Evolutionary conservation across 2,113 vertebrate species (phyloP), one percentile per base, ranked within the genome.

Genomic region (Strigops habroptila): DNA sequence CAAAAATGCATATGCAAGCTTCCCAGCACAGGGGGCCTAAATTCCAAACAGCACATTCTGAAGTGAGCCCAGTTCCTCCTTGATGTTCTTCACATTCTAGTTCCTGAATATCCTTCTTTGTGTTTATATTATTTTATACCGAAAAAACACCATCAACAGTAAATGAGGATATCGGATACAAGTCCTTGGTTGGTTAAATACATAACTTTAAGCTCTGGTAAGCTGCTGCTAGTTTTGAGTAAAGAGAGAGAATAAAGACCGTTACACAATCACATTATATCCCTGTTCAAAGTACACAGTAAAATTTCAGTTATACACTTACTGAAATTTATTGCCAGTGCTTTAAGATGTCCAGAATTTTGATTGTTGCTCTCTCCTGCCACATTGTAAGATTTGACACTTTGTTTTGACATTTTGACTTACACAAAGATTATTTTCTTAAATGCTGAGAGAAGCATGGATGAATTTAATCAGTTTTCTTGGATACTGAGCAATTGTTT

Each of bases 201-300:
- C 5, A 9, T 8, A 49, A n/a, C 30, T 83, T 21, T 3, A 23
- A 80, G 27, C 11, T 85, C 79, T 74, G 27, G 53, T 30, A 65
- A 87, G 3, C 17, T 64, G 21, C 9, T 84, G 67, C 43, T 43
- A 18, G 28, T 48, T 92, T 67, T 28, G 17, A 67, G 9, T 23
- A 41, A 67, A 84, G 43, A 89, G 19, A 63, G 0, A 4, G 10
- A 57, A 4, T 12, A 86, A 86, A 84, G 17, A 19, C 39, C 73
- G 69, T 43, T 39, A 30, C 1, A 1, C 18, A 68, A 53, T 23
- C 43, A 18, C 0, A 1, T 41, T 53, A 21, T 8, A 33, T 4
- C 3, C 18, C 24, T 41, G 3, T 6, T 91, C 17, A 59, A 70
- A 65, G 60, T 8, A 57, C 11, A 25, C 12, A 31, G 33, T 23